Base-by-base conservation (phyloP, 1,140 invertebrate species). In the Drosophila nigrodunni region DNA sequence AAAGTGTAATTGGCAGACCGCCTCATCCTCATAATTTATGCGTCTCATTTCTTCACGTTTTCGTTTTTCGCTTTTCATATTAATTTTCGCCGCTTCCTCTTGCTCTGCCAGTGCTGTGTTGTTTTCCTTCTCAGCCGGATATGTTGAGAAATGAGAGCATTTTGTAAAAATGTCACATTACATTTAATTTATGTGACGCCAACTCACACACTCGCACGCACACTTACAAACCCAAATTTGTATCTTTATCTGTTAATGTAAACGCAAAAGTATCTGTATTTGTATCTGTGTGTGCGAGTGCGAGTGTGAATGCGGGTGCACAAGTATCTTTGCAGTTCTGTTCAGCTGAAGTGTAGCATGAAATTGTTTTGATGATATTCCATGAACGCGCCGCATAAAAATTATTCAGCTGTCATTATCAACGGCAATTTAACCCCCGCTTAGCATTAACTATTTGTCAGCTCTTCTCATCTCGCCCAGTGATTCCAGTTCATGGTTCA, bases 141-240 rank as follows among this genome's bases (percentile, higher is more conserved):
- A 80, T 77, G 82, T 83, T 91, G 90, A 91, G 80, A 90, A 91
- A 91, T 91, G 90, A 88, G 87, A 72, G 76, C 86, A 88, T 91
- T 91, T 91, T 91, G 90, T 91, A 82, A 90, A 91, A 90, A 91
- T 88, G 90, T 91, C 90, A 91, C 90, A 91, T 91, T 91, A 91
- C 83, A 91, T 91, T 88, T 88, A 91, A 91, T 90, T 91, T 91
- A 91, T 90, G 90, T 82, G 77, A 55, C 76, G 77, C 55, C 79
- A 74, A 70, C 66, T 66, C 67, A 66, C 66, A 82, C 80, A 68
- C 49, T 43, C 77, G 64, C 41, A 49, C 37, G 52, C 67, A 66
- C 66, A 82, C 80, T 15, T 15, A 68, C 49, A 50, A 76, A 67
- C 41, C 37, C 37, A 59, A 30, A 30, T 30, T 57, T 65, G 25